phyloP scores from a whole-genome alignment of 2,797 vertebrate species.

The Anableps anableps region DNA sequence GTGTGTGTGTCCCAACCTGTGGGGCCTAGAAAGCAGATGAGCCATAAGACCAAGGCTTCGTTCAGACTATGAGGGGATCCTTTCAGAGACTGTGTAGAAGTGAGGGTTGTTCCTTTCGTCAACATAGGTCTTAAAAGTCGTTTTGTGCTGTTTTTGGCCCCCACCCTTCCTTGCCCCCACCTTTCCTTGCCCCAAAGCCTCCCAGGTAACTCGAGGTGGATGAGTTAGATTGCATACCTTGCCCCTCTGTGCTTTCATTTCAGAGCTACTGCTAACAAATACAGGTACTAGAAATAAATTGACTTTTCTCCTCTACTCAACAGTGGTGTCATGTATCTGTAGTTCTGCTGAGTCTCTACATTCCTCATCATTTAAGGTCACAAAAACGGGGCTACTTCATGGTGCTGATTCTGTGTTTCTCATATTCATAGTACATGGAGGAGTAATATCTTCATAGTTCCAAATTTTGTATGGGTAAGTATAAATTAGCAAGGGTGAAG shows the following conservation, averaged over 20 bases:
- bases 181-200: constrained; percentile 34
- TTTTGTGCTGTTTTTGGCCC: constrained; percentile 59
- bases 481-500: constrained; percentile 14
- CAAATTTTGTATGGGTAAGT: constrained; percentile 7
- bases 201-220: constrained; percentile 67
- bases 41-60: constrained; percentile 41
- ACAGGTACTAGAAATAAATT: constrained; percentile 75
- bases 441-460: constrained; percentile 18
- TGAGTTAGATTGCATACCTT: constrained; percentile 49
- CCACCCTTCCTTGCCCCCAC: constrained; percentile 20
- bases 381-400: constrained; percentile 36
- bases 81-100: constrained; percentile 67
- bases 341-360: constrained; percentile 72
- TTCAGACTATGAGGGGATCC: constrained; percentile 72
- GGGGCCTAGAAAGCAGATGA: constrained; percentile 44
- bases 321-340: constrained; percentile 74
- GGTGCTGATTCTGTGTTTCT: constrained; percentile 62
- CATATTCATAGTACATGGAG: constrained; percentile 44
- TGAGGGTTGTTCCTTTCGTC: constrained; percentile 71
- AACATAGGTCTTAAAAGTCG: constrained; percentile 76
- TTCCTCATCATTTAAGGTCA: constrained; percentile 69
- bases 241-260: constrained; percentile 67
- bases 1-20: constrained; percentile 57
- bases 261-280: constrained; percentile 74
- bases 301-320: constrained; percentile 64